phyloP scores from a whole-genome alignment of 2,797 vertebrate genomes.

The Urosaurus nigricauda region DNA sequence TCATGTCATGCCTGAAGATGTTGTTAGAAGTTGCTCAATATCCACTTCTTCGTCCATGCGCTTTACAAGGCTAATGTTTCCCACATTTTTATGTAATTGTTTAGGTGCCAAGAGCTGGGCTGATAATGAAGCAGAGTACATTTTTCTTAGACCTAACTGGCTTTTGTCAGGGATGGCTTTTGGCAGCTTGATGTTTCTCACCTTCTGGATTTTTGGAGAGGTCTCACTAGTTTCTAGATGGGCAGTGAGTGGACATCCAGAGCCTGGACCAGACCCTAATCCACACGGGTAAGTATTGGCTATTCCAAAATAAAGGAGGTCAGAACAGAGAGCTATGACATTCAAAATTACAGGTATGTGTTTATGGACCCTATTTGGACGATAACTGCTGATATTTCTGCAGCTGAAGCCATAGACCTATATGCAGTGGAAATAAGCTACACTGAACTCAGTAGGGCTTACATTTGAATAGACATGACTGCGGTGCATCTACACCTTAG shows the following conservation, averaged over 20 bases:
- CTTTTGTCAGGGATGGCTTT: conserved; percentile 74
- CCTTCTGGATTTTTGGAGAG: conserved; percentile 81
- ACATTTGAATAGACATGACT: too few relatives aligned
- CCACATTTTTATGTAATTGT: not conserved
- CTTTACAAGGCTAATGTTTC: conserved; percentile 42
- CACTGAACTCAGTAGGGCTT: too few relatives aligned
- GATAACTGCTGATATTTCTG: not conserved
- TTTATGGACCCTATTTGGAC: not conserved
- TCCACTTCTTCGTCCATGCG: conserved; percentile 27
- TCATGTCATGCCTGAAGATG: not conserved
- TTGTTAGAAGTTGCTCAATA: not conserved
- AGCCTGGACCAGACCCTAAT: conserved; percentile 80
- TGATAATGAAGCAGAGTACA: conserved; percentile 29
- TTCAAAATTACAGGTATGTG: too few relatives aligned
- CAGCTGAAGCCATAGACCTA: too few relatives aligned
- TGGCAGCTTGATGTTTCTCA: conserved; percentile 78
- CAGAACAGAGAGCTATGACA: not conserved
- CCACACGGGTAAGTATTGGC: conserved; percentile 76
- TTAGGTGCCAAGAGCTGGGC: conserved; percentile 44
- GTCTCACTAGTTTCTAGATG: conserved; percentile 80
- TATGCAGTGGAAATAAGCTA: not conserved
- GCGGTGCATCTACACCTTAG: too few relatives aligned
- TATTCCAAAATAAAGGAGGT: conserved; percentile 1
- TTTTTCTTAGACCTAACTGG: conserved; percentile 51
- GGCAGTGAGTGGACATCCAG: conserved; percentile 80